phyloP scores from a whole-genome alignment of 2,888 invertebrate genomes.

The Prosopocoilus inquinatus region DNA sequence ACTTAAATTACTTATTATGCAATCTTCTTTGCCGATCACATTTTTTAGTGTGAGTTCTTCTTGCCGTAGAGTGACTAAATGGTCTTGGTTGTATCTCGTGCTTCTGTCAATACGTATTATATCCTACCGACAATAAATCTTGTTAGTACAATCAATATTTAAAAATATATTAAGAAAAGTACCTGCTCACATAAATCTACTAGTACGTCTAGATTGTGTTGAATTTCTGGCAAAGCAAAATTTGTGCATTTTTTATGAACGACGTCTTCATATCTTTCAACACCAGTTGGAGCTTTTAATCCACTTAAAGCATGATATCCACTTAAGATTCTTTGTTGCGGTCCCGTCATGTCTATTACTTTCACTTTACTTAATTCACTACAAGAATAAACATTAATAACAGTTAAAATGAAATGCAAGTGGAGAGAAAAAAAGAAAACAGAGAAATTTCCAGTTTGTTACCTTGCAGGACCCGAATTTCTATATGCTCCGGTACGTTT shows the following conservation, averaged over 20 bases:
- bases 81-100: slow-evolving; percentile 74
- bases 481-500: slow-evolving; percentile 57
- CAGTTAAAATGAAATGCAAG: neutral
- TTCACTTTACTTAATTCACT: slow-evolving; percentile 83
- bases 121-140: slow-evolving; percentile 55
- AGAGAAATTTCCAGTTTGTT: slow-evolving; percentile 22
- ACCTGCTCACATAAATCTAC: slow-evolving; percentile 92
- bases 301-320: slow-evolving; percentile 91
- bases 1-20: slow-evolving; percentile 69
- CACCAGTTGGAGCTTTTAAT: slow-evolving; percentile 55
- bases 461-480: slow-evolving; percentile 45
- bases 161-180: slow-evolving; percentile 2
- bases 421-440: neutral
- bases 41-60: slow-evolving; percentile 72
- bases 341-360: slow-evolving; percentile 99
- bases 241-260: slow-evolving; percentile 62
- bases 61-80: slow-evolving; percentile 73
- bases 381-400: slow-evolving; percentile 19
- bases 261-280: slow-evolving; percentile 63
- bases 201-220: slow-evolving; percentile 87
- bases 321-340: slow-evolving; percentile 85
- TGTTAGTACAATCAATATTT: neutral
- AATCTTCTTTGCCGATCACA: slow-evolving; percentile 68
- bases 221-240: slow-evolving; percentile 83
- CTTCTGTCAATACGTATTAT: slow-evolving; percentile 84